Conservation (phyloP, 2,113 vertebrate genomes). For the Hirundichthys speculiger region DNA sequence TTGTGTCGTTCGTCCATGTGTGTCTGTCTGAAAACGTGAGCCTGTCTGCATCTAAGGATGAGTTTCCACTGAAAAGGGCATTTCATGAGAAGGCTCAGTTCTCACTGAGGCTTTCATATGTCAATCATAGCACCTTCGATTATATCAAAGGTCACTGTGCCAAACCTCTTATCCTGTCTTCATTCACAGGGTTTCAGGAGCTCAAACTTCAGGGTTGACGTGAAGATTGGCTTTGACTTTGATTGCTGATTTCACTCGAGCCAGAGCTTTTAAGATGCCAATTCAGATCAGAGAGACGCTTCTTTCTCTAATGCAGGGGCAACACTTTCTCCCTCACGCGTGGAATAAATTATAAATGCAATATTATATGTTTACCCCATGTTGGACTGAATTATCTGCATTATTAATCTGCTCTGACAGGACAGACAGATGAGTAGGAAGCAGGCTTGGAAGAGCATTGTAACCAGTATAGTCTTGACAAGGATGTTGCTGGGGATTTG, state of each 20-base stretch:
- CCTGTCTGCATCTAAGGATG: constrained; percentile 20
- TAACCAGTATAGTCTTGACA: constrained; percentile 36
- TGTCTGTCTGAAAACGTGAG: constrained; percentile 40
- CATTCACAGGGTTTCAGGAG: constrained; percentile 22
- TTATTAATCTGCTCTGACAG: constrained; percentile 72
- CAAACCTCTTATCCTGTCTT: constrained; percentile 44
- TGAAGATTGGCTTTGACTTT: constrained; percentile 8
- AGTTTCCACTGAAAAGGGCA: constrained; percentile 41
- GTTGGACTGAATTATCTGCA: constrained; percentile 69
- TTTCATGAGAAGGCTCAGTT: constrained; percentile 54
- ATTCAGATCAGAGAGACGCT: constrained; percentile 37
- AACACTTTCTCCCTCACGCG: constrained; percentile 42
- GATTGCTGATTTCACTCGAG: neutral
- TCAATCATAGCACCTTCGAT: constrained; percentile 71
- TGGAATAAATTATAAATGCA: constrained; percentile 72
- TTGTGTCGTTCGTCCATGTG: constrained; percentile 14
- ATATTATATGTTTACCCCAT: constrained; percentile 75
- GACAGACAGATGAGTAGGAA: constrained; percentile 55
- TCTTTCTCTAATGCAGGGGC: constrained; percentile 53
- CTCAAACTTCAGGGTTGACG: constrained; percentile 27
- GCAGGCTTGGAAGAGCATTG: constrained; percentile 42
- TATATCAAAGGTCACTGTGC: constrained; percentile 57
- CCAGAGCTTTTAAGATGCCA: constrained; percentile 6
- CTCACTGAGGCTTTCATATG: constrained; percentile 64
- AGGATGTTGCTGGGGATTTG: constrained; percentile 41